These are phyloP conservation scores for Drosophila sechellia DNA, from an alignment of 1,140 invertebrate genomes.

Conservation along the genomic window DNA sequence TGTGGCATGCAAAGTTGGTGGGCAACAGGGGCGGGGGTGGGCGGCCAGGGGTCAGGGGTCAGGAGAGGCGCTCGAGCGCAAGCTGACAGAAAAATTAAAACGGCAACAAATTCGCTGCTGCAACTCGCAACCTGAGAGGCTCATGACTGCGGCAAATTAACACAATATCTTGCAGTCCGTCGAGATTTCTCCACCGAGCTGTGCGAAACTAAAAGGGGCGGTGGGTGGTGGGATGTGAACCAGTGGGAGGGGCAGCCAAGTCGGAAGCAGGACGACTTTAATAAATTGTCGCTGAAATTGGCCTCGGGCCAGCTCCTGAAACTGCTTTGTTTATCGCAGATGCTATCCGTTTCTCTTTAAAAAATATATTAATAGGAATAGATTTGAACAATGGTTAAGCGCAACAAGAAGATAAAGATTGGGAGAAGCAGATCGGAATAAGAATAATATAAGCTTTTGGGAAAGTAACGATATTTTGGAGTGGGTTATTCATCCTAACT, in stretches of 20 bases:
- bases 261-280: slow-evolving; percentile 43
- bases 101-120: slow-evolving; percentile 74
- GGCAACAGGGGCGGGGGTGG: neutral
- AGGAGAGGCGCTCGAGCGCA: slow-evolving; percentile 53
- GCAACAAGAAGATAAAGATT: no score
- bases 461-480: no score
- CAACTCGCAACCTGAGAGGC: slow-evolving; percentile 40
- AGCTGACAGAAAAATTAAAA: slow-evolving; percentile 78
- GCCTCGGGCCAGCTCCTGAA: slow-evolving; percentile 40
- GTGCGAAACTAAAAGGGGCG: slow-evolving; percentile 1
- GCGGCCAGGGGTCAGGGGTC: neutral
- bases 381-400: no score
- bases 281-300: slow-evolving; percentile 67
- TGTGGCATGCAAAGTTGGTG: slow-evolving; percentile 46
- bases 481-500: no score
- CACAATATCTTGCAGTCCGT: slow-evolving; percentile 65
- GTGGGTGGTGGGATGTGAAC: slow-evolving; percentile 7
- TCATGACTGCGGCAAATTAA: slow-evolving; percentile 79
- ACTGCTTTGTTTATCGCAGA: slow-evolving; percentile 54
- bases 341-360: no score
- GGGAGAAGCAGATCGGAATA: no score
- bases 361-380: no score
- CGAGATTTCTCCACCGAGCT: slow-evolving; percentile 10
- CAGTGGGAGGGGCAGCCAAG: slow-evolving; percentile 8
- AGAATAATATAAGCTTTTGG: no score